These are phyloP conservation scores for Andrena haemorrhoa DNA, from an alignment of 2,888 invertebrate species.

Conservation along the genomic window DNA sequence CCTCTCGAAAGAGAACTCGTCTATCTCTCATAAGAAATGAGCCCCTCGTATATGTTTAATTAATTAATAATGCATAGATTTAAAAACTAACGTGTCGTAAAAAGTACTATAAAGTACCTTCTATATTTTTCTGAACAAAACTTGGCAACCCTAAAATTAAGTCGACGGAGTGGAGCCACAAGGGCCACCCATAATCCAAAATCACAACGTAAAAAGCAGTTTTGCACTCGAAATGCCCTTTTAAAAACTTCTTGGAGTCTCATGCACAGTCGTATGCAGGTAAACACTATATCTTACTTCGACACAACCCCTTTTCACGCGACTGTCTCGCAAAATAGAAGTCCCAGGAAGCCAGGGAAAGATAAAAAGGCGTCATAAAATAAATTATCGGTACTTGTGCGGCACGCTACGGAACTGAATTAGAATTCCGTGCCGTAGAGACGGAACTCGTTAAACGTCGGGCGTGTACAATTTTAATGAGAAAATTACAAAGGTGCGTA, in stretches of 20 bases:
- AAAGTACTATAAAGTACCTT: too few species aligned
- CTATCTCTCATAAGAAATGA: too few species aligned
- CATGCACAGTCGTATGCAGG: not conserved
- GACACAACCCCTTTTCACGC: not conserved
- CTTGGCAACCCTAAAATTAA: too few species aligned
- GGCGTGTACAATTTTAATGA: slow-evolving; percentile 3
- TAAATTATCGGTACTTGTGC: slow-evolving; percentile 15
- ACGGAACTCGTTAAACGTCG: not conserved
- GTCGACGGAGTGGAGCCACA: too few species aligned
- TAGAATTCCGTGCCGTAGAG: slow-evolving; percentile 9
- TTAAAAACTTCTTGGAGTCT: not conserved
- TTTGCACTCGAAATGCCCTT: not conserved
- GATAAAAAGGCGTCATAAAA: slow-evolving; percentile 9
- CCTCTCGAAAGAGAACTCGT: too few species aligned
- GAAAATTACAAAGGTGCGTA: not conserved
- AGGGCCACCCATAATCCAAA: too few species aligned
- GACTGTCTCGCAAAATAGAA: not conserved
- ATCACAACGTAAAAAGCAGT: too few species aligned
- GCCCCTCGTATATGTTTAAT: too few species aligned
- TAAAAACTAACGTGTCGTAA: too few species aligned
- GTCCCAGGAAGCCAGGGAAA: not conserved
- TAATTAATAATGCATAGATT: too few species aligned
- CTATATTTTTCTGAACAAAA: too few species aligned
- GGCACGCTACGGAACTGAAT: not conserved
- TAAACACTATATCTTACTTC: not conserved